Percentiles rank a stretch among this genome's conserved stretches.
Conservation (phyloP, 2,113 vertebrate genomes). For the Ailuropoda melanoleuca region DNA sequence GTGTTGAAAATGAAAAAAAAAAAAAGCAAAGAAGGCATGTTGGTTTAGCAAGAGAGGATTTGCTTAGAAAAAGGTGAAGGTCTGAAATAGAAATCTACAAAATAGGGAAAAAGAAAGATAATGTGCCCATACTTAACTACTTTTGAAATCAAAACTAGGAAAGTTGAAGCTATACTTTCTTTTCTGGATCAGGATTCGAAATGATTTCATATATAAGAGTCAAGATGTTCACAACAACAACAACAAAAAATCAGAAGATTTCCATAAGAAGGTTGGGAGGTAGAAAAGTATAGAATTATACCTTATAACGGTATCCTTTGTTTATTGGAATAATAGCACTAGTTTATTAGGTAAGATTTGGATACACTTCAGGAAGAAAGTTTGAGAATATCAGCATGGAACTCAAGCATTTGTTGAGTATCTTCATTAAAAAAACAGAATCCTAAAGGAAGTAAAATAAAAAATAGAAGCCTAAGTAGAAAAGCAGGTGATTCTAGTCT, state of each 20-base stretch:
- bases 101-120: not conserved
- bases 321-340: not conserved
- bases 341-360: not conserved
- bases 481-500: not conserved
- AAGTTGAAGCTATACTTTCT: not conserved
- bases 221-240: not conserved
- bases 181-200: not conserved
- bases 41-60: slow-evolving; percentile 16
- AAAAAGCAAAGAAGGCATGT: not conserved
- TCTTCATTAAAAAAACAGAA: not conserved
- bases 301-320: not conserved
- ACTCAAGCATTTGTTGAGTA: not conserved
- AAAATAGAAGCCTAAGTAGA: not conserved
- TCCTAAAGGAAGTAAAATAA: not conserved
- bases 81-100: slow-evolving; percentile 49
- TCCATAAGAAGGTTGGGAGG: not conserved
- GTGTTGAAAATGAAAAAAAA: not conserved
- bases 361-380: not conserved
- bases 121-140: not conserved
- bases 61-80: not conserved
- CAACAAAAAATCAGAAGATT: not conserved
- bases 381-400: not conserved
- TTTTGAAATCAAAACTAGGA: not conserved
- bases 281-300: not conserved
- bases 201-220: not conserved